Conservation (phyloP, 2,797 vertebrate genomes). For the Alfaro cultratus region DNA sequence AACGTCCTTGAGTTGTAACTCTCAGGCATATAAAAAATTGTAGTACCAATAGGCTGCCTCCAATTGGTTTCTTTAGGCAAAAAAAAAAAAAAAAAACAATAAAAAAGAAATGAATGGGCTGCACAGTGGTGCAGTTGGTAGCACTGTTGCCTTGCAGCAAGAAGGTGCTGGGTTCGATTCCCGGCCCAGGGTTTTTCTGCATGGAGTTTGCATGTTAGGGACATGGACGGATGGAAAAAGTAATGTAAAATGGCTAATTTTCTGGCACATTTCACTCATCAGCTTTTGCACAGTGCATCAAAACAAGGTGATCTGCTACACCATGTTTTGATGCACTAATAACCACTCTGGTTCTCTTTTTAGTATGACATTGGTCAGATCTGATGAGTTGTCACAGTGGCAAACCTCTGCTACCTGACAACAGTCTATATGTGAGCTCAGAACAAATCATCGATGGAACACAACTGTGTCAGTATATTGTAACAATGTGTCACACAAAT, state of each 20-base stretch:
- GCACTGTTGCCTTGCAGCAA: too few species aligned
- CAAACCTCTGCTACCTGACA: slow-evolving; percentile 43
- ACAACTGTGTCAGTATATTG: slow-evolving; percentile 7
- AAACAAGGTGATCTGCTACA: neutral
- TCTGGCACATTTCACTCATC: neutral
- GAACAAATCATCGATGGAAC: slow-evolving; percentile 46
- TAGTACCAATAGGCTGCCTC: too few species aligned
- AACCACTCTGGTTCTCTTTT: slow-evolving; percentile 1
- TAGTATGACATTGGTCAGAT: slow-evolving; percentile 27
- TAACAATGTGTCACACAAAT: slow-evolving; percentile 16
- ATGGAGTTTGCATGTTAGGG: too few species aligned
- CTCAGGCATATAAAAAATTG: neutral
- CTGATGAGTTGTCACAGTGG: slow-evolving; percentile 27
- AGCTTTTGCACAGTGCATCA: neutral
- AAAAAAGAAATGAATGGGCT: too few species aligned
- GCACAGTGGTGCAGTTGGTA: too few species aligned
- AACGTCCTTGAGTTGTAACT: neutral
- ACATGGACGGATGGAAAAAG: neutral
- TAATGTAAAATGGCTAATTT: neutral
- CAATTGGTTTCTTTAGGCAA: too few species aligned
- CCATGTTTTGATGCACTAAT: neutral
- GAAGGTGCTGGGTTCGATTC: too few species aligned
- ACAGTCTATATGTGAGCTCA: slow-evolving; percentile 16
- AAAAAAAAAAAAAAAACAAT: neutral
- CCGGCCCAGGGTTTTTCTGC: too few species aligned